Conservation (phyloP, 2,888 invertebrate genomes). For the Tribolium freemani region DNA sequence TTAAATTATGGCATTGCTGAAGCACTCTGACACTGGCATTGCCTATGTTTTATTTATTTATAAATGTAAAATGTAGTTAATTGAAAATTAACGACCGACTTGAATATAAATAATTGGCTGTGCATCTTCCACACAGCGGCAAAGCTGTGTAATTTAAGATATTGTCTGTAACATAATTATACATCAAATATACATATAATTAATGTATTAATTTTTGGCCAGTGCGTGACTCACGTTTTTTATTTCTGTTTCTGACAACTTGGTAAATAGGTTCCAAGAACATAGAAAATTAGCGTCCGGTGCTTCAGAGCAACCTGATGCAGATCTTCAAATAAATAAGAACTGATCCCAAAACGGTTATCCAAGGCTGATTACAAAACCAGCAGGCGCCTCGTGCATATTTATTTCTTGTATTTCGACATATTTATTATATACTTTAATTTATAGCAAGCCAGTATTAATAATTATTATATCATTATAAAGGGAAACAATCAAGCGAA, state of each 20-base stretch:
- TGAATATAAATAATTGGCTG: background rate
- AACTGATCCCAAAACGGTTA: constrained; percentile 39
- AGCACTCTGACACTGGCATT: background rate
- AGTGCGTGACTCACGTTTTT: constrained; percentile 30
- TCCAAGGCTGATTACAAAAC: constrained; percentile 43
- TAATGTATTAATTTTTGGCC: constrained; percentile 24
- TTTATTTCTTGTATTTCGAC: constrained; percentile 33
- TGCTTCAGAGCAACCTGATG: background rate
- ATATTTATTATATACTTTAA: constrained; percentile 26
- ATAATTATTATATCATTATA: constrained; percentile 34
- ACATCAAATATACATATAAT: constrained; percentile 15
- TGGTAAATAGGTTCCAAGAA: constrained; percentile 17
- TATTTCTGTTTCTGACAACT: constrained; percentile 7
- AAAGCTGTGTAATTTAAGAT: constrained; percentile 12
- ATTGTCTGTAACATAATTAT: constrained; percentile 12
- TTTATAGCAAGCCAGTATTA: constrained; percentile 27
- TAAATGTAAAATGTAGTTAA: background rate
- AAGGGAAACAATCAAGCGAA: constrained; percentile 6
- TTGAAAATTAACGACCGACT: background rate
- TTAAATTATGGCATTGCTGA: background rate
- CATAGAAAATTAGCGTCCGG: constrained; percentile 2
- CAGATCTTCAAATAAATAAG: constrained; percentile 13
- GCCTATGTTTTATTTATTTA: background rate
- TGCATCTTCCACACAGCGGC: background rate
- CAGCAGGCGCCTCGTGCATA: constrained; percentile 40